Percentiles rank a stretch among this genome's conserved stretches.
These are phyloP conservation scores for Drosophila engyochracea DNA, from an alignment of 2,888 invertebrate species.

Conservation along the genomic window DNA sequence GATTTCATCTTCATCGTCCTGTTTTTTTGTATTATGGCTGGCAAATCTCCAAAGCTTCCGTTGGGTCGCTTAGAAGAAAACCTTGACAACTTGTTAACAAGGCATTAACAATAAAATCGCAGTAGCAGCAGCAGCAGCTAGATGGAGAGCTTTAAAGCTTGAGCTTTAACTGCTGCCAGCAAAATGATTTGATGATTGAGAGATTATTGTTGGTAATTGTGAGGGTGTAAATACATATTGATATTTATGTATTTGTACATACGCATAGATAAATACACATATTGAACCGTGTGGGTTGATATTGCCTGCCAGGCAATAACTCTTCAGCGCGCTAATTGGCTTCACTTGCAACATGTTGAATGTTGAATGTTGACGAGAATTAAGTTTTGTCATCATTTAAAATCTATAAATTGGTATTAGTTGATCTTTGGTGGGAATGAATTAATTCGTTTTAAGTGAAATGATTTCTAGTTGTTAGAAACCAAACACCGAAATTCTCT, in stretches of 20 bases:
- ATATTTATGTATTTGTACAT: not conserved
- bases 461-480: not conserved
- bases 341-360: not conserved
- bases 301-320: not conserved
- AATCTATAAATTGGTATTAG: not conserved
- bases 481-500: not conserved
- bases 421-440: not conserved
- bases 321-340: constrained; percentile 1
- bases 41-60: constrained; percentile 37
- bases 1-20: constrained; percentile 22
- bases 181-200: constrained; percentile 16
- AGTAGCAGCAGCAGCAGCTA: constrained; percentile 14
- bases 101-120: constrained; percentile 36
- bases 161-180: constrained; percentile 9
- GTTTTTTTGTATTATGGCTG: constrained; percentile 10
- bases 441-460: not conserved
- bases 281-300: no score
- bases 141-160: constrained; percentile 3
- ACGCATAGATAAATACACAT: not conserved
- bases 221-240: not conserved
- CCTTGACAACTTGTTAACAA: constrained; percentile 51
- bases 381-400: not conserved
- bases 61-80: constrained; percentile 13
- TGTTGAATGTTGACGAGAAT: not conserved
- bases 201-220: constrained; percentile 35